Conservation (phyloP, 2,113 vertebrate species). For the Petroica traversi region DNA sequence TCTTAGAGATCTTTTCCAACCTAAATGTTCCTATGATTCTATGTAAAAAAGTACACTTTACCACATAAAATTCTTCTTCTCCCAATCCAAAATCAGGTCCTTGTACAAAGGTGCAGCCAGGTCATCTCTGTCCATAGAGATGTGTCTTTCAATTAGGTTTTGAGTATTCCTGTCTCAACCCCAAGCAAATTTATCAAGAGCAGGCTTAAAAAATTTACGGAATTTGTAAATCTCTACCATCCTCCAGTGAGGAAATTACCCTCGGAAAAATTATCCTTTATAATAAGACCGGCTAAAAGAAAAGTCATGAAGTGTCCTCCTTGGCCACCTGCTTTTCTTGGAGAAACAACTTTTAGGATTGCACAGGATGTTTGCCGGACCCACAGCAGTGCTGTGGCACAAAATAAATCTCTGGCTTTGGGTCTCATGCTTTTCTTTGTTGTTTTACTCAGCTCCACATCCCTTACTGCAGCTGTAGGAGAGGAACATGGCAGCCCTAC, state of each 20-base stretch:
- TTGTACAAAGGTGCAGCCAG: neutral
- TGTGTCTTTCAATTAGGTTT: neutral
- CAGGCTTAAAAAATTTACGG: neutral
- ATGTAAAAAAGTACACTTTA: neutral
- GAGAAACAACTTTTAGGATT: neutral
- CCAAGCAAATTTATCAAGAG: neutral
- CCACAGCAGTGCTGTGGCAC: neutral
- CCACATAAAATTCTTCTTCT: neutral
- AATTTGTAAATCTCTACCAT: neutral
- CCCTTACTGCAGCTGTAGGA: neutral
- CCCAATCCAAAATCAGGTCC: neutral
- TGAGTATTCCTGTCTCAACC: neutral
- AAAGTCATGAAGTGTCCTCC: neutral
- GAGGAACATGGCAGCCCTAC: neutral
- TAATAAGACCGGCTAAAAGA: neutral
- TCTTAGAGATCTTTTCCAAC: neutral
- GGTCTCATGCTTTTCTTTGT: neutral
- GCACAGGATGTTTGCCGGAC: fast-evolving
- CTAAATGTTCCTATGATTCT: neutral
- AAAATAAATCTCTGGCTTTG: neutral
- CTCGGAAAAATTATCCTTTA: neutral
- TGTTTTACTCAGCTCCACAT: neutral
- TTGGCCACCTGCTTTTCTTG: neutral
- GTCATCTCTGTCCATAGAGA: neutral
- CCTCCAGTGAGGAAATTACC: neutral